phyloP scores from a whole-genome alignment of 2,113 vertebrate genomes.

The Notarius quadriscutis region DNA sequence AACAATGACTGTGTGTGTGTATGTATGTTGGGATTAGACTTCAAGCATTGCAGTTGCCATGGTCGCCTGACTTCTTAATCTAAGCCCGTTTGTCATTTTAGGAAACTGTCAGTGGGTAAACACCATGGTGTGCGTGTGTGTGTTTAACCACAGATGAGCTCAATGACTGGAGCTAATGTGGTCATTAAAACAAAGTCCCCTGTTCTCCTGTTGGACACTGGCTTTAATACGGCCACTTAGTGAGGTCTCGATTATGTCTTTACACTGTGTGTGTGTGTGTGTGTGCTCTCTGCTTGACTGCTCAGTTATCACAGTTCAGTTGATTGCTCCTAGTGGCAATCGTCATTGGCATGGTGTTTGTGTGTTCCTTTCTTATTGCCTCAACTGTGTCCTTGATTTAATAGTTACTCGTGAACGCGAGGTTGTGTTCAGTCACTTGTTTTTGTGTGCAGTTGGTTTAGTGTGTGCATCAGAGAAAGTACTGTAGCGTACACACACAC shows the following conservation, averaged over 20 bases:
- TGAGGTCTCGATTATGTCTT: slow-evolving; percentile 23
- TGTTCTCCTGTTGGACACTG: slow-evolving; percentile 1
- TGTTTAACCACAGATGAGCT: slow-evolving; percentile 32
- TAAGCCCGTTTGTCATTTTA: slow-evolving; percentile 45
- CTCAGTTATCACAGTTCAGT: no score
- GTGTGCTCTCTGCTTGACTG: no score
- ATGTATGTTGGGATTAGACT: slow-evolving; percentile 16
- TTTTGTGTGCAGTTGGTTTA: no score
- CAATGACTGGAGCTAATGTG: slow-evolving; percentile 50
- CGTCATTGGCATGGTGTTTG: no score
- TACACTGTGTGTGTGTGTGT: slow-evolving; percentile 26
- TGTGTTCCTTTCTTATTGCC: no score
- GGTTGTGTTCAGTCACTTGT: no score
- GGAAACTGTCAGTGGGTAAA: slow-evolving; percentile 39
- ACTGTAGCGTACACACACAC: no score
- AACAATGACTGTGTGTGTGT: slow-evolving; percentile 35
- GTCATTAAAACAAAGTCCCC: slow-evolving; percentile 46
- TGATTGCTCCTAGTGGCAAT: no score
- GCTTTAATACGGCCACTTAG: slow-evolving; percentile 40
- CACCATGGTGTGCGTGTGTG: slow-evolving; percentile 20
- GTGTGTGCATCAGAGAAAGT: no score
- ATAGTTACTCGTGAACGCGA: no score
- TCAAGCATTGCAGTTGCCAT: slow-evolving; percentile 25
- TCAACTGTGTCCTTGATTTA: no score
- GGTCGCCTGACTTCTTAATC: slow-evolving; percentile 44